phyloP scores from a whole-genome alignment of 2,797 vertebrate genomes.

The Labeo calbasu region DNA sequence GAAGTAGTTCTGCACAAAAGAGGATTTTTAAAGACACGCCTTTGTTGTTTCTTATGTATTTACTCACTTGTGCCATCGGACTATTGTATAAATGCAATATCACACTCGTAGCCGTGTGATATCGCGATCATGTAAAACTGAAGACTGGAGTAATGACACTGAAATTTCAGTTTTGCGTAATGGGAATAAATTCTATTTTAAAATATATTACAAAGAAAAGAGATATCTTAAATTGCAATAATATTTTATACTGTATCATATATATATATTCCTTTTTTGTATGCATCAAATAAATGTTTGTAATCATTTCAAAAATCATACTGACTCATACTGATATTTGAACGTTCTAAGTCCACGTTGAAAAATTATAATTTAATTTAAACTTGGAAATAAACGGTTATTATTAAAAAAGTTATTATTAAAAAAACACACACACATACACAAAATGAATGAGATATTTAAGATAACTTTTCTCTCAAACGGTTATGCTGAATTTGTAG shows the following conservation, averaged over 20 bases:
- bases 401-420: not conserved
- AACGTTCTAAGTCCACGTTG: not conserved
- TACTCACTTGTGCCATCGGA: too few species aligned
- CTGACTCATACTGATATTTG: not conserved
- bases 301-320: not conserved
- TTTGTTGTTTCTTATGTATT: too few species aligned
- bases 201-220: not conserved
- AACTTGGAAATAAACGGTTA: not conserved
- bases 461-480: not conserved
- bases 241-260: not conserved
- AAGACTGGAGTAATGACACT: not conserved
- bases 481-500: not conserved
- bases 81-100: too few species aligned
- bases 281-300: not conserved
- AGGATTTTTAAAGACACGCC: too few species aligned
- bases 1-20: too few species aligned
- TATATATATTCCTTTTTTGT: not conserved
- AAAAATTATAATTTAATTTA: not conserved
- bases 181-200: not conserved
- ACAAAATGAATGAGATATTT: not conserved
- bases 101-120: too few species aligned
- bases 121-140: not conserved
- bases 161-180: not conserved
- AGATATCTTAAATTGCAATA: not conserved
- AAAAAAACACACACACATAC: not conserved